Conservation (phyloP, 2,888 invertebrate genomes). For the Erpobdella octoculata region DNA sequence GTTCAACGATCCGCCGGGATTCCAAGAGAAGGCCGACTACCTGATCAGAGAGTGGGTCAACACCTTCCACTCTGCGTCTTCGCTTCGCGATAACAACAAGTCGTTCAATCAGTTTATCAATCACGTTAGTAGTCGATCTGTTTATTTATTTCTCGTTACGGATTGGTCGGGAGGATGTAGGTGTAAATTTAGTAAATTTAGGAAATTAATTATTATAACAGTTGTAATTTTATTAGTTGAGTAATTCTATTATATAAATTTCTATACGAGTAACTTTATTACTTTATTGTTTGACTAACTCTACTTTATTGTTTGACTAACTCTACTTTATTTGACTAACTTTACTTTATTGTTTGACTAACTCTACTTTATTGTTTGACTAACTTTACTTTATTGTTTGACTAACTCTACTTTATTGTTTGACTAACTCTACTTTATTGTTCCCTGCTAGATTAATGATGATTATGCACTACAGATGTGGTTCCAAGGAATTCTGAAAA, state of each 20-base stretch:
- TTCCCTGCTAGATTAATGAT: not conserved
- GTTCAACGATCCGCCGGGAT: constrained; percentile 79
- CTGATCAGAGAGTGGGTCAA: constrained; percentile 90
- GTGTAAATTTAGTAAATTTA: too few species aligned
- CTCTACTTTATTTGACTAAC: not conserved
- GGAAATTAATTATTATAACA: too few species aligned
- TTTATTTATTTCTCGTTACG: not conserved
- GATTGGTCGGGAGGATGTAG: not conserved
- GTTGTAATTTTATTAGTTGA: too few species aligned
- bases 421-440: not conserved
- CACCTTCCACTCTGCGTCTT: constrained; percentile 66
- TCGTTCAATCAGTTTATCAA: constrained; percentile 88
- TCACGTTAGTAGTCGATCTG: constrained; percentile 53
- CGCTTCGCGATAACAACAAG: constrained; percentile 58
- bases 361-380: not conserved
- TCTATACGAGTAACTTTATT: too few species aligned
- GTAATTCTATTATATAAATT: too few species aligned
- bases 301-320: too few species aligned
- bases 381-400: not conserved
- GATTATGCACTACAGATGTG: constrained; percentile 68
- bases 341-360: not conserved
- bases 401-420: not conserved
- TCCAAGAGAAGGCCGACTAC: constrained; percentile 88
- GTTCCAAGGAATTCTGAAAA: constrained; percentile 85
- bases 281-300: too few species aligned